Base-by-base conservation (phyloP, 1,140 invertebrate genomes). In the Ceratina japonica region DNA sequence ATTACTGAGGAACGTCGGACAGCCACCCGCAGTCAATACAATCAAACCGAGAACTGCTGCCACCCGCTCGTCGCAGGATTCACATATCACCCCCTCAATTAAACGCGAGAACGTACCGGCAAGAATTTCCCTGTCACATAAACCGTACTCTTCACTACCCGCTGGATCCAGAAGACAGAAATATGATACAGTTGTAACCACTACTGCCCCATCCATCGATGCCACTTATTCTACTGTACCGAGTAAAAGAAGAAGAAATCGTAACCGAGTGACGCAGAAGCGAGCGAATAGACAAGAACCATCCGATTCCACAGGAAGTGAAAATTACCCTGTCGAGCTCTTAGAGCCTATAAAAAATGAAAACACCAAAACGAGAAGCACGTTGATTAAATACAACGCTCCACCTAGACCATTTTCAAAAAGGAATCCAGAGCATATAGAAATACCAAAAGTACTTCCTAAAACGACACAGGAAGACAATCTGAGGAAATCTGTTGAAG, bases 341-440 rank as follows among this genome's bases (percentile, higher is more conserved):
- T 20, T 15, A 7, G 16, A 8, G 7, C 49, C 59, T 13, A 54
- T 13, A 0, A 72, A 37, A 8, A 1, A 12, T 7, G 54, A 49
- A 4, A 31, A 13, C 7, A 44, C n/a, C 20, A 27, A 58, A 0
- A 24, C 31, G 0, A 82, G 31, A 24, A 20, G n/a, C 12, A 37
- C 64, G 51, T 49, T 63, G 13, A 49, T 64, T 0, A 88, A 72
- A 12, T 82, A 82, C 1, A 69, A 79, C n/a, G 27, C 12, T 2
- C 51, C 54, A 8, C 84, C 84, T 0, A 70, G 72, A 12, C 71
- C 80, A 3, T 86, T 86, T 2, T 0, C 37, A 15, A 16, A 64
- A 3, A 24, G 12, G 8, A 63, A 12, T 3, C 20, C 5, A 1
- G 37, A 62, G 4, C 12, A 13, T 4, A 24, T 54, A 16, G 59